Evolutionary conservation across 2,888 invertebrate species (phyloP), one percentile per base, ranked within the genome.

Genomic region (Pristionchus mayeri): DNA sequence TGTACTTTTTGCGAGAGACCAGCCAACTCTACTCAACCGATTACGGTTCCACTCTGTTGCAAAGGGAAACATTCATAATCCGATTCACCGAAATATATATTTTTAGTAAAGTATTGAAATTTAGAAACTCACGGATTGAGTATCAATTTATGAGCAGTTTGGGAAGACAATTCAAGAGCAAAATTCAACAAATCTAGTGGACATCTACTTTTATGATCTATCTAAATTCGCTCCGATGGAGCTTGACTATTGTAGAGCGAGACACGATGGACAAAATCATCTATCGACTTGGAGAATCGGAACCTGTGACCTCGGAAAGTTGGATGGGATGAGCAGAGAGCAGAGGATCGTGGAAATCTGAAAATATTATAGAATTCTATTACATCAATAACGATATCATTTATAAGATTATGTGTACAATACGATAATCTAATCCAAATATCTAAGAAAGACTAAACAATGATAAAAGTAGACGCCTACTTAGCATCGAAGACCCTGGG

Each of bases 401-500:
- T n/a, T n/a, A n/a, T n/a, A n/a, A n/a, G n/a, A n/a, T n/a, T n/a
- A n/a, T n/a, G n/a, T n/a, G n/a, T n/a, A n/a, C n/a, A n/a, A n/a
- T n/a, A n/a, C n/a, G n/a, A n/a, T n/a, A n/a, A n/a, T n/a, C n/a
- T n/a, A n/a, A n/a, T n/a, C n/a, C n/a, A n/a, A n/a, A n/a, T n/a
- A n/a, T n/a, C n/a, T n/a, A n/a, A n/a, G n/a, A n/a, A n/a, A n/a
- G n/a, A 9, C 44, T 24, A 57, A 48, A 48, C 9, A 40, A n/a
- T 75, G 30, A 16, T 27, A 50, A 78, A 27, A n/a, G n/a, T n/a
- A n/a, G n/a, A n/a, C n/a, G n/a, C 75, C 3, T 50, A 57, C 37
- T 44, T 50, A 84, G 60, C 84, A 84, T 54, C 84, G 37, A 18
- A 84, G 78, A 57, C 84, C 84, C 84, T 84, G 84, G n/a, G 84